These are phyloP conservation scores for Poeciliopsis infans DNA, from an alignment of 2,797 vertebrate genomes.

Conservation along the genomic window DNA sequence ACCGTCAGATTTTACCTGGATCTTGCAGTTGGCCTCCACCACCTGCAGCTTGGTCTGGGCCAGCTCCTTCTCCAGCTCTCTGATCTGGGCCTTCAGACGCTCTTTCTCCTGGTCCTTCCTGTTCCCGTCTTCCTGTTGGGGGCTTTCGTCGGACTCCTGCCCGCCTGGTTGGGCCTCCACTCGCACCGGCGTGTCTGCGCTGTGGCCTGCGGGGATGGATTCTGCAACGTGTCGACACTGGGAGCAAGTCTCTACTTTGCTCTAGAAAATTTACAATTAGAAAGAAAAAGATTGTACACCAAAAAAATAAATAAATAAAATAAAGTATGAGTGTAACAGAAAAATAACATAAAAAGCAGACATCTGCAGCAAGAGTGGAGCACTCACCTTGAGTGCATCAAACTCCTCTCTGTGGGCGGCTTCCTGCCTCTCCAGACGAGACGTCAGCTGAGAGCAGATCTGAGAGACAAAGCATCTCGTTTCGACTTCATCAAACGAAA, in stretches of 20 bases:
- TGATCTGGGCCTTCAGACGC: constrained; percentile 84
- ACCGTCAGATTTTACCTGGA: constrained; percentile 81
- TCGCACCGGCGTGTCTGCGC: background rate
- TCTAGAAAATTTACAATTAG: constrained; percentile 38
- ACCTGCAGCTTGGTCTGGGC: constrained; percentile 78
- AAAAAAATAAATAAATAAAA: background rate
- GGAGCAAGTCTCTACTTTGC: constrained; percentile 45
- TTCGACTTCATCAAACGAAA: constrained; percentile 24
- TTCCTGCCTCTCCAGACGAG: constrained; percentile 88
- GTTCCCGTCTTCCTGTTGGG: constrained; percentile 10
- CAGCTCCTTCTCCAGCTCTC: constrained; percentile 83
- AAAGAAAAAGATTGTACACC: background rate
- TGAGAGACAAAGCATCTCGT: constrained; percentile 56
- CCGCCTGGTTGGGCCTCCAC: background rate
- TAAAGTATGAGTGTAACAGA: background rate
- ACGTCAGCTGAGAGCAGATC: constrained; percentile 93
- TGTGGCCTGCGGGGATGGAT: background rate
- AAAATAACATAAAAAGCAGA: background rate
- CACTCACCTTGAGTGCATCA: constrained; percentile 86
- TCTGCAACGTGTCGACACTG: constrained; percentile 39
- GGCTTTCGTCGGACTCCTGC: background rate
- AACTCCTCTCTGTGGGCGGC: constrained; percentile 85
- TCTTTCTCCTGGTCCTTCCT: constrained; percentile 81
- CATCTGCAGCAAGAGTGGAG: background rate
- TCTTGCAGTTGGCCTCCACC: constrained; percentile 89